Conservation (phyloP, 2,888 invertebrate genomes). For the Orchesellides sinensis region DNA sequence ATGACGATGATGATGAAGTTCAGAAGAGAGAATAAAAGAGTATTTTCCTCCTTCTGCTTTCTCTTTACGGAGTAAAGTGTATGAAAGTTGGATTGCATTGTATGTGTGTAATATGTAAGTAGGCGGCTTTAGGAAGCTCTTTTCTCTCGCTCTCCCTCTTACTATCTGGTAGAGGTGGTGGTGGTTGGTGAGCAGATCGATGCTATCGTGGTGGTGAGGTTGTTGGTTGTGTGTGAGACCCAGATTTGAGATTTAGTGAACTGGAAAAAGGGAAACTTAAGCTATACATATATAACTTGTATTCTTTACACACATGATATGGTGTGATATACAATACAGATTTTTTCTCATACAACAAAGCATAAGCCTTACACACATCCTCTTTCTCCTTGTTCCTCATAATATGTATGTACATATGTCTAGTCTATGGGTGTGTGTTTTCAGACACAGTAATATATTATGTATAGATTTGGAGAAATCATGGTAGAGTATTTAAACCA, state of each 20-base stretch:
- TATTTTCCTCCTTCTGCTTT: constrained; percentile 10
- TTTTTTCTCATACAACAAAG: constrained; percentile 43
- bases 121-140: not conserved
- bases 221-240: constrained; percentile 58
- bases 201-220: constrained; percentile 56
- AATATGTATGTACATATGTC: too few relatives aligned
- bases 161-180: constrained; percentile 34
- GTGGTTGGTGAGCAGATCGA: constrained; percentile 53
- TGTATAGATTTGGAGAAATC: not conserved
- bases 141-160: constrained; percentile 4
- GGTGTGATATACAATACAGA: constrained; percentile 15
- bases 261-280: constrained; percentile 45
- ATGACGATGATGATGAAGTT: constrained; percentile 15
- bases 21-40: constrained; percentile 9
- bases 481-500: constrained; percentile 32
- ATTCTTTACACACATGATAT: not conserved
- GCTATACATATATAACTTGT: not conserved
- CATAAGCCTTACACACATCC: too few relatives aligned
- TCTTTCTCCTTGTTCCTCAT: too few relatives aligned
- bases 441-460: not conserved
- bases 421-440: too few relatives aligned
- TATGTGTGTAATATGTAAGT: not conserved
- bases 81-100: not conserved
- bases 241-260: constrained; percentile 64
- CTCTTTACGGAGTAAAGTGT: not conserved